These are phyloP conservation scores for Temnothorax rugatulus DNA, from an alignment of 2,888 invertebrate species.

Conservation along the genomic window DNA sequence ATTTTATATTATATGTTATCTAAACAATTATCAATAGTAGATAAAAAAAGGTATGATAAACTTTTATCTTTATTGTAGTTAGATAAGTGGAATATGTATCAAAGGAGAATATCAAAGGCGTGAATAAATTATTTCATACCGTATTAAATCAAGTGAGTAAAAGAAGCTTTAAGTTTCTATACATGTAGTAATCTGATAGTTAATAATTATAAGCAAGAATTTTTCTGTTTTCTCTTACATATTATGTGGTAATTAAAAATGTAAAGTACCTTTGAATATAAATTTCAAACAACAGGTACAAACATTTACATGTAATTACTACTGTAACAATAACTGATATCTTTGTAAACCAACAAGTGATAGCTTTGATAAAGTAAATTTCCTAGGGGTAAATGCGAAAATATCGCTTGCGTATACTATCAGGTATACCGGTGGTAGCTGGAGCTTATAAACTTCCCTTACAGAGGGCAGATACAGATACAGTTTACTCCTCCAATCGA, in stretches of 20 bases:
- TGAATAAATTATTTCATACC: not conserved
- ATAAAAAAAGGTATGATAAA: not conserved
- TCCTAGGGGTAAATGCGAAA: not conserved
- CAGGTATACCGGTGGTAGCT: not conserved
- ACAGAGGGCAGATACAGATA: constrained; percentile 28
- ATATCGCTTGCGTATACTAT: not conserved
- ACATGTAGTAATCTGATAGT: not conserved
- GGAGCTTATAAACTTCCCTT: not conserved
- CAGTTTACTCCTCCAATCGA: not conserved
- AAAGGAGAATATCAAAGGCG: not conserved
- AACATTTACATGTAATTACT: constrained; percentile 13
- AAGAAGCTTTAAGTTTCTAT: not conserved
- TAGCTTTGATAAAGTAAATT: not conserved
- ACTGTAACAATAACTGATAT: constrained; percentile 15
- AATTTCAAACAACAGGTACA: not conserved
- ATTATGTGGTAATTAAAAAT: not conserved
- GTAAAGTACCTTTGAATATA: not conserved
- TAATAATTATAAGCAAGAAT: not conserved
- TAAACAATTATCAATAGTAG: not conserved
- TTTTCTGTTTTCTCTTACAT: not conserved
- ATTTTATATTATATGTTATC: not conserved
- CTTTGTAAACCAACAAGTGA: not conserved
- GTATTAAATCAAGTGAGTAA: not conserved
- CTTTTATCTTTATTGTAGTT: not conserved
- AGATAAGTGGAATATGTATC: not conserved